Base-by-base conservation (phyloP, 2,888 invertebrate species). In the Cephalotes varians region DNA sequence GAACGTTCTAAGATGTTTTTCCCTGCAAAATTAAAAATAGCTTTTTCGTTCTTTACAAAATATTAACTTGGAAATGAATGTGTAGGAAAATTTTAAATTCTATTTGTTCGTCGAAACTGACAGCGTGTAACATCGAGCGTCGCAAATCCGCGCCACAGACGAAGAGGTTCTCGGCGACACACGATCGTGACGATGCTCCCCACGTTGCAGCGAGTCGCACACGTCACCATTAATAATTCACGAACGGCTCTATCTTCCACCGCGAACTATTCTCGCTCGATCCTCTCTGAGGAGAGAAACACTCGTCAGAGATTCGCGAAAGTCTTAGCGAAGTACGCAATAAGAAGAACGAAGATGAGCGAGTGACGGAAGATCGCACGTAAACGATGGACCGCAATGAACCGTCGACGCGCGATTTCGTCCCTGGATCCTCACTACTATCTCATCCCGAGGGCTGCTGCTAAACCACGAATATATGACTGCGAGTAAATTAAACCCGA, bases 201-300 rank as follows among this genome's bases (percentile, higher is more conserved):
- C 56, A 74, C 73, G 21, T 79, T 47, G 71, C 71, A 65, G 72
- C 84, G 76, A 82, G 85, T 85, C 84, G 85, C 93, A 79, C 74
- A 94, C 93, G 94, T 93, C 89, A 93, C 89, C 90, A 91, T 94
- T 90, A 94, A 94, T 94, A 94, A 94, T 94, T 93, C 93, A 94
- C 83, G 85, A 86, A 88, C 89, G 89, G 90, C 91, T 91, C 93
- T 90, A 92, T 93, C 92, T 93, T 93, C 81, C 85, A 56, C 81
- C 49, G 31, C 73, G 64, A 74, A 74, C 71, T 84, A 72, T 80
- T 79, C 72, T 54, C 67, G 51, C 67, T 69, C 84, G 62, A 60
- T 37, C 54, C 64, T 62, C 82, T 72, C 34, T 64, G n/a, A 25
- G 6, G 44, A 31, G 37, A 18, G 44, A 84, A 74, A 83, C 77